Evolutionary conservation across 2,113 vertebrate genomes (phyloP), one percentile per base, ranked within the genome.

Genomic region (Ia io): DNA sequence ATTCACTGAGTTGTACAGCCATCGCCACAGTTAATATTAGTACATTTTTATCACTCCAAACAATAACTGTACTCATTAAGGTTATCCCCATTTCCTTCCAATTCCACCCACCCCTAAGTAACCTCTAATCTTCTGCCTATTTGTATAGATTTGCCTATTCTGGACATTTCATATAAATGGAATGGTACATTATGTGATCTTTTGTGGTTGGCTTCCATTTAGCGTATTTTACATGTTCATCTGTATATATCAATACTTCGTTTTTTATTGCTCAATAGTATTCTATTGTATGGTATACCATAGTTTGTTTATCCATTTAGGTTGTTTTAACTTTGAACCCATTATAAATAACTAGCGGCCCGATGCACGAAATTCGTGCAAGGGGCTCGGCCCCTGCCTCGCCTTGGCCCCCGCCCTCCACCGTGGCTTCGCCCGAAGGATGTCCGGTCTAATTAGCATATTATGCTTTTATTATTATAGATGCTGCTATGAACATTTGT

Each of bases 281-380:
- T 51, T 73, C n/a, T 9, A 11, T 67, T 91, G 22, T 91, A 49
- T 91, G 11, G 18, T 93, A 49, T 84, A 59, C 16, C 40, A 42
- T 80, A n/a, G 37, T 65, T 90, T 83, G 44, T 82, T 83, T 86
- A 88, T 74, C 12, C 23, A 73, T 73, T 91, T 90, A 49, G 42
- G 18, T 79, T 67, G 40, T 87, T 86, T 95, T 91, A 20, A 91
- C 56, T 67, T 84, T 90, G 51, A 93, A 69, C 14, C 74, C 13
- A 28, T 91, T 95, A 51, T 83, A 59, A 86, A 61, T 91, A 93
- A 63, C 23, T 61, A 61, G 23, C 11, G 56, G 56, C 56, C 56
- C 23, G 3, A 25, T 59, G 56, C 56, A 59, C 1, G 9, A 59
- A 59, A 59, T 25, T 59, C 1, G 9, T 59, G 56, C 23, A 59